phyloP scores from a whole-genome alignment of 2,113 vertebrate species.

The Pelusios castaneus region DNA sequence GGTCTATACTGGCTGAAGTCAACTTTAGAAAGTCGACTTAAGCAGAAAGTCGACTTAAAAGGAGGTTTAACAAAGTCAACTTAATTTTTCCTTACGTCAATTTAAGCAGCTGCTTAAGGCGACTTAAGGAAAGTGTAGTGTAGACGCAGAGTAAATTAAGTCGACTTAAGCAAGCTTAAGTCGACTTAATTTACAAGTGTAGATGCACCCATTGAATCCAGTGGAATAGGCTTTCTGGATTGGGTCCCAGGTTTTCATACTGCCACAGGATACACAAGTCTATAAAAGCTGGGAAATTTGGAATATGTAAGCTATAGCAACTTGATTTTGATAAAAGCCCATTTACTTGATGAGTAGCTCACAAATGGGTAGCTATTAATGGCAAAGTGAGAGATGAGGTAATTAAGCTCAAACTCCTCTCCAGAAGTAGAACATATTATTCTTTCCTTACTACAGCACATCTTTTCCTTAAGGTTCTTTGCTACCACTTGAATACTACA shows the following conservation, averaged over 20 bases:
- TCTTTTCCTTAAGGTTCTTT: neutral
- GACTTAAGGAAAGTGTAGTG: no score
- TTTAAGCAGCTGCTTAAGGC: no score
- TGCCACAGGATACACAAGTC: neutral
- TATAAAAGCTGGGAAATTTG: neutral
- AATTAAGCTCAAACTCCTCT: neutral
- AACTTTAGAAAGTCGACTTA: no score
- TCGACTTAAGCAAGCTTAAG: no score
- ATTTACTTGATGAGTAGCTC: conserved; percentile 1
- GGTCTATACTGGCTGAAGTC: no score
- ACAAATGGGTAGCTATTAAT: neutral
- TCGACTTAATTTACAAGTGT: no score
- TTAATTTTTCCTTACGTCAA: no score
- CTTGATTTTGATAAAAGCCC: neutral
- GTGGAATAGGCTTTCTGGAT: neutral
- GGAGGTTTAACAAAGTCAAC: no score
- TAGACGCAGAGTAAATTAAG: no score
- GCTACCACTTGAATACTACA: neutral
- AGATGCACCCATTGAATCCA: no score
- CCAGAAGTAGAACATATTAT: neutral
- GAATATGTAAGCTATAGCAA: conserved; percentile 3
- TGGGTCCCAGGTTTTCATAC: no score
- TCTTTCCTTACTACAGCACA: neutral
- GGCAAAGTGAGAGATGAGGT: neutral
- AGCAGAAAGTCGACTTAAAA: no score